These are phyloP conservation scores for Belgica antarctica DNA, from an alignment of 2,888 invertebrate genomes.

Conservation along the genomic window DNA sequence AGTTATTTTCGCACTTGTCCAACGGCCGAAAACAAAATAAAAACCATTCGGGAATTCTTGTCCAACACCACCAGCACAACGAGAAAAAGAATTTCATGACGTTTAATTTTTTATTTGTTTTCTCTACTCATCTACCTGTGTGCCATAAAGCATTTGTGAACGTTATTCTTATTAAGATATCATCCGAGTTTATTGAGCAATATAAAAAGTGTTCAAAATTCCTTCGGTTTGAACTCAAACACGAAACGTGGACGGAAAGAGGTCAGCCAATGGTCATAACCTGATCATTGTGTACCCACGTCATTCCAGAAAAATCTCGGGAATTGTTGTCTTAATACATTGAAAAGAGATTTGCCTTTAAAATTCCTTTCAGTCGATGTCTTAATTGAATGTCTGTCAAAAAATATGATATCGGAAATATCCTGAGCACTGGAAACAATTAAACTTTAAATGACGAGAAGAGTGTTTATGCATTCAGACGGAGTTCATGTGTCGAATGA, in stretches of 20 bases:
- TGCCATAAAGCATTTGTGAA: neutral
- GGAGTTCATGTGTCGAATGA: neutral
- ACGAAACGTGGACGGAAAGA: no score
- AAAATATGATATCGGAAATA: no score
- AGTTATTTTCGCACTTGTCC: slow-evolving; percentile 7
- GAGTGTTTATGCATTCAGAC: slow-evolving; percentile 22
- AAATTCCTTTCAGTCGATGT: no score
- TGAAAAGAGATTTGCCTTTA: no score
- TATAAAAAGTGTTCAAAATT: slow-evolving; percentile 12
- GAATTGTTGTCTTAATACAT: no score
- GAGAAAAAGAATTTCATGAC: neutral
- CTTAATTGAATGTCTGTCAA: no score
- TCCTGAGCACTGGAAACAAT: no score
- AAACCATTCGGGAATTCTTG: neutral
- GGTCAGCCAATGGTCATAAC: no score
- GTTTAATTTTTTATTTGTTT: neutral
- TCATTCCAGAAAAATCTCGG: no score
- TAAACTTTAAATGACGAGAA: neutral
- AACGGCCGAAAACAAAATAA: neutral
- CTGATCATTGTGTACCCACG: no score
- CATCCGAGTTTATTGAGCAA: slow-evolving; percentile 35
- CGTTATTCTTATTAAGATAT: slow-evolving; percentile 29
- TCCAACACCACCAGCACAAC: neutral
- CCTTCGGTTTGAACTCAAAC: no score
- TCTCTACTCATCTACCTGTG: neutral